Conservation (phyloP, 2,888 invertebrate genomes). For the Calephelis perditalis region DNA sequence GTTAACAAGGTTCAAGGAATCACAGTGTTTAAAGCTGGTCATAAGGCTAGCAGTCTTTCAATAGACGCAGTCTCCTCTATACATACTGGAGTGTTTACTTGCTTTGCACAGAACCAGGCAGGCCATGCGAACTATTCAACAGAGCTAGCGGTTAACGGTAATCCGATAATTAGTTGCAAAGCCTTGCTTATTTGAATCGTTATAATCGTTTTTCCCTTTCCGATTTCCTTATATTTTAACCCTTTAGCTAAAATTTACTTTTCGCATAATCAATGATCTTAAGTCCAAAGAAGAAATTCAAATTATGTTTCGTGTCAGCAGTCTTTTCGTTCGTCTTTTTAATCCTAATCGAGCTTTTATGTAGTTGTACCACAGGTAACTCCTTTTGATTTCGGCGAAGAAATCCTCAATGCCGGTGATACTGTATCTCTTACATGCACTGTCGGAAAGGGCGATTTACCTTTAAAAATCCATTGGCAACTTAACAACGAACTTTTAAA, state of each 20-base stretch:
- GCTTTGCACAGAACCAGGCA: slow-evolving; percentile 82
- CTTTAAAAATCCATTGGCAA: slow-evolving; percentile 84
- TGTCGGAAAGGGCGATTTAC: slow-evolving; percentile 84
- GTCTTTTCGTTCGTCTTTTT: neutral
- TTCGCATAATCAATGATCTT: too few species aligned
- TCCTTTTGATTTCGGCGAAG: slow-evolving; percentile 87
- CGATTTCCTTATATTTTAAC: slow-evolving; percentile 13
- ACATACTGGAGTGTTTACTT: slow-evolving; percentile 87
- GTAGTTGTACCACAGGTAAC: slow-evolving; percentile 89
- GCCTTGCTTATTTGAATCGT: slow-evolving; percentile 26
- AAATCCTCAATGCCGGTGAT: slow-evolving; percentile 84
- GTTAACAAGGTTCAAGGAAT: slow-evolving; percentile 75
- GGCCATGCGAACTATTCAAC: slow-evolving; percentile 82
- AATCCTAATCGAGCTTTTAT: slow-evolving; percentile 17
- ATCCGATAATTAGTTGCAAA: slow-evolving; percentile 25
- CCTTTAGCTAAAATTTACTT: too few species aligned
- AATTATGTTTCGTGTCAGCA: neutral
- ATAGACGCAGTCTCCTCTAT: slow-evolving; percentile 85
- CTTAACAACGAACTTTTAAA: slow-evolving; percentile 78
- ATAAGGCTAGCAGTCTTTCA: slow-evolving; percentile 82
- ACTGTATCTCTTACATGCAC: slow-evolving; percentile 84
- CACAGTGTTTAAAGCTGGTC: slow-evolving; percentile 78
- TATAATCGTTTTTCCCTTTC: slow-evolving; percentile 22
- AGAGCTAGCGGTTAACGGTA: slow-evolving; percentile 85
- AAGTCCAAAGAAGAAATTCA: too few species aligned